Evolutionary conservation across 2,113 vertebrate species (phyloP).

Genomic region (Entelurus aequoreus): DNA sequence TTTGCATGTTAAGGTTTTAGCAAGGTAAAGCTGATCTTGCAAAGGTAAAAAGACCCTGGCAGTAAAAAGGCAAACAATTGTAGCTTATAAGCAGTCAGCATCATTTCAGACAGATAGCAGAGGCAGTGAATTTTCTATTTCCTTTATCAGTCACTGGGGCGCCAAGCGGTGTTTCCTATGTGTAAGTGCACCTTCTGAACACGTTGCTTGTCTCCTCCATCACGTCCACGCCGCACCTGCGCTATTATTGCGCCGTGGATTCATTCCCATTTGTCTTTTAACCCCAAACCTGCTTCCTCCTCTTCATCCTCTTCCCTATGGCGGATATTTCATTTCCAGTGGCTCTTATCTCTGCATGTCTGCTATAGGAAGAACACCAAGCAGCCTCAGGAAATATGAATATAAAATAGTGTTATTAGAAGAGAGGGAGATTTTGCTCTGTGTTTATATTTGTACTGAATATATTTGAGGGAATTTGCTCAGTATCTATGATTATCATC

Average conservation of each 20-base stretch:
- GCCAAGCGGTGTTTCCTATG: slow-evolving; percentile 51
- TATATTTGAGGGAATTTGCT: too few relatives aligned
- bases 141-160: slow-evolving; percentile 55
- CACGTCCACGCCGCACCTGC: slow-evolving; percentile 32
- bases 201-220: slow-evolving; percentile 34
- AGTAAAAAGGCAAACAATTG: slow-evolving; percentile 30
- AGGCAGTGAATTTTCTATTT: slow-evolving; percentile 52
- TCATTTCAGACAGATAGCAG: slow-evolving; percentile 51
- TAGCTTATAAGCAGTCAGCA: slow-evolving; percentile 40
- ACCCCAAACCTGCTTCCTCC: background rate
- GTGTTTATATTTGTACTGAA: too few relatives aligned
- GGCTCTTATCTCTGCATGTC: slow-evolving; percentile 30
- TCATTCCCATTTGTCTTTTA: slow-evolving; percentile 20
- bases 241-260: slow-evolving; percentile 28
- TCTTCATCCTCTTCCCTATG: background rate
- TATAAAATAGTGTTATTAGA: too few relatives aligned
- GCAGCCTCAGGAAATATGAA: too few relatives aligned
- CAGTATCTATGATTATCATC: too few relatives aligned
- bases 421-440: too few relatives aligned
- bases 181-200: slow-evolving; percentile 47
- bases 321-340: slow-evolving; percentile 36
- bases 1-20: background rate
- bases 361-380: slow-evolving; percentile 47
- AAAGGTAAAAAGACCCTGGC: slow-evolving; percentile 36
- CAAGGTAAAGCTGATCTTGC: slow-evolving; percentile 24